Evolutionary conservation across 2,797 vertebrate genomes (phyloP), one percentile per base, ranked within the genome.

Genomic region (Melanogrammus aeglefinus): DNA sequence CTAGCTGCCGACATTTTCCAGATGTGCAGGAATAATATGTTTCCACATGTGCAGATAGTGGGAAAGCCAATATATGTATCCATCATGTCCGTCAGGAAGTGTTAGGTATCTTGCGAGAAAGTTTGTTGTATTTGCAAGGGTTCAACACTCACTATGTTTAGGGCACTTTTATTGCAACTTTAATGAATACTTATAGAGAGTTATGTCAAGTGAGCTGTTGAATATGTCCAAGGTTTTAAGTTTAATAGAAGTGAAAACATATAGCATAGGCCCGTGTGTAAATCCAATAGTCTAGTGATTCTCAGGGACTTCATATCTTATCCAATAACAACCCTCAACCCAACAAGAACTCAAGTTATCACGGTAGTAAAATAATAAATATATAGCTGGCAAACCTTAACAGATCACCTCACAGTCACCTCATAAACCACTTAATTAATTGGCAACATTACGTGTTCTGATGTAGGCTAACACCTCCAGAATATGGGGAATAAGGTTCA

Each of bases 11-110:
- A 87, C 88, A 77, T 86, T 82, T 93, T 88, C 92, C 94, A 95
- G 93, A 94, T 95, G 94, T 94, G 85, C 79, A 87, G 77, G 74
- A 86, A 39, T 86, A 91, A 94, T 90, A 91, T 82, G 90, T 91
- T 95, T 90, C 92, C 93, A 94, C 90, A 94, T 95, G 92, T 94
- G 83, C 78, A 75, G 81, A 76, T 78, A 29, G 44, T 75, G 69
- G 39, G 77, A 86, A 88, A 81, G 77, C 80, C 78, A 79, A 83
- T 82, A 85, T 82, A 80, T 87, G 81, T 73, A 79, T 81, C 79
- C 82, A 70, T 78, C 75, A 70, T 76, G 77, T 83, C 79, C 41
- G 29, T 78, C 70, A 29, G 63, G 71, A 82, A n/a, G 73, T 72
- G 70, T 78, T 16, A 16, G 24, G 69, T 5, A 71, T 71, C 69